Evolutionary conservation across 2,113 vertebrate genomes (phyloP), one percentile per base, ranked within the genome.

Genomic region (Hystrix brachyura): DNA sequence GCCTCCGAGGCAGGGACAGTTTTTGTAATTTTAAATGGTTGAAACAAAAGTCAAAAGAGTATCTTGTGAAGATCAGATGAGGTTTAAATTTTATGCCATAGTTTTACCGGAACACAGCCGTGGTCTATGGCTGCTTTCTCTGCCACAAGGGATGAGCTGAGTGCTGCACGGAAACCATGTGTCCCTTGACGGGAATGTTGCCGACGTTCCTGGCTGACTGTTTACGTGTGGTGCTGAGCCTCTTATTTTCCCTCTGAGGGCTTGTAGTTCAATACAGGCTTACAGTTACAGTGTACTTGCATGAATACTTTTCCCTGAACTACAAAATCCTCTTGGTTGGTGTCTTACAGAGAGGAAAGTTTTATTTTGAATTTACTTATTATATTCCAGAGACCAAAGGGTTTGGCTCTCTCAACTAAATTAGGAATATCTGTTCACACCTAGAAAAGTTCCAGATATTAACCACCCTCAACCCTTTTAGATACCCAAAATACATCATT

Each of bases 1-100:
- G 55, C 71, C 15, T 46, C 32, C 82, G 32, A 83, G 43, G 14
- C 48, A 93, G 64, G 64, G 83, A 79, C 76, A 67, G 17, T 59
- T 87, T 32, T 95, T 83, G 34, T 51, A 90, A 25, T 87, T 91
- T 91, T 89, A 81, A 92, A 53, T 67, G 57, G 13, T 51, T 94
- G 88, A 78, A 78, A 81, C 14, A 87, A 90, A 94, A 87, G 67
- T 91, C n/a, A 59, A 86, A 81, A 86, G 15, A 74, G 27, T 81
- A 62, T 15, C 60, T 60, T 60, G 83, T 90, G 46, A 29, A 82
- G 79, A 82, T 85, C 29, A 43, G 32, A 53, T 43, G 48, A 90
- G 43, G 86, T 72, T 90, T 83, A 90, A 53, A 72, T 90, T 78
- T 90, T 55, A 72, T 59, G 29, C 14, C 76, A 79, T 53, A 19